phyloP scores from a whole-genome alignment of 2,113 vertebrate species.

The Heterocephalus glaber region DNA sequence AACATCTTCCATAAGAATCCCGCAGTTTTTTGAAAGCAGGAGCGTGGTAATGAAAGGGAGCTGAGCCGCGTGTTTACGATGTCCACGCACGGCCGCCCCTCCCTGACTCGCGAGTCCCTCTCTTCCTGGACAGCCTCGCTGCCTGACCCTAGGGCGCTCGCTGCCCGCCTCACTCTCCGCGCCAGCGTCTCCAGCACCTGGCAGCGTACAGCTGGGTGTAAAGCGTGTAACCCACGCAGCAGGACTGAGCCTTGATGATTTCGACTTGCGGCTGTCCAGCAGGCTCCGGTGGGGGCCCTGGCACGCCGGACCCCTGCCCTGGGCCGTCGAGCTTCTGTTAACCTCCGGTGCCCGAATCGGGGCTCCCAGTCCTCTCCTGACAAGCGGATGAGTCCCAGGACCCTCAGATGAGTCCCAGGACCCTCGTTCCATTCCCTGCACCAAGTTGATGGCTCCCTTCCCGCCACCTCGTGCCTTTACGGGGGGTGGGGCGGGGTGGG shows the following conservation, averaged over 20 bases:
- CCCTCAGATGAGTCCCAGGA: not conserved
- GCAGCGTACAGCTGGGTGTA: not conserved
- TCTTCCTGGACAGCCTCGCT: not conserved
- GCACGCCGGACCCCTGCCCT: rapidly evolving
- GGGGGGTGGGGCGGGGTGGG: too few species aligned
- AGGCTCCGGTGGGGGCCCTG: not conserved
- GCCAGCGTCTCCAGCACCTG: conserved; percentile 50
- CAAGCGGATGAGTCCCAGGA: not conserved
- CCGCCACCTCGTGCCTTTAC: not conserved
- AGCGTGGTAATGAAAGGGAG: not conserved
- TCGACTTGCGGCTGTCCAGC: not conserved
- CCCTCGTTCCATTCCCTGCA: not conserved
- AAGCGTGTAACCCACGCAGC: not conserved
- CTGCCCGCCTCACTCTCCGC: not conserved
- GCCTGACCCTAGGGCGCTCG: not conserved
- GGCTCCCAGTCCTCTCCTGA: not conserved
- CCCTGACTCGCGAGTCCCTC: not conserved
- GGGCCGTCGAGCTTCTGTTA: not conserved
- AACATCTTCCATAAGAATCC: conserved; percentile 62
- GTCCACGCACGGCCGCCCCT: not conserved
- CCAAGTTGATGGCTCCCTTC: not conserved
- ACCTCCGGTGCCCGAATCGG: not conserved
- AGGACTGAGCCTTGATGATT: not conserved
- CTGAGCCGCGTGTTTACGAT: not conserved
- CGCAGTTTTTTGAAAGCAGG: not conserved